Evolutionary conservation across 2,888 invertebrate genomes (phyloP), one percentile per base, ranked within the genome.

Genomic region (Metopia argyrocephala): DNA sequence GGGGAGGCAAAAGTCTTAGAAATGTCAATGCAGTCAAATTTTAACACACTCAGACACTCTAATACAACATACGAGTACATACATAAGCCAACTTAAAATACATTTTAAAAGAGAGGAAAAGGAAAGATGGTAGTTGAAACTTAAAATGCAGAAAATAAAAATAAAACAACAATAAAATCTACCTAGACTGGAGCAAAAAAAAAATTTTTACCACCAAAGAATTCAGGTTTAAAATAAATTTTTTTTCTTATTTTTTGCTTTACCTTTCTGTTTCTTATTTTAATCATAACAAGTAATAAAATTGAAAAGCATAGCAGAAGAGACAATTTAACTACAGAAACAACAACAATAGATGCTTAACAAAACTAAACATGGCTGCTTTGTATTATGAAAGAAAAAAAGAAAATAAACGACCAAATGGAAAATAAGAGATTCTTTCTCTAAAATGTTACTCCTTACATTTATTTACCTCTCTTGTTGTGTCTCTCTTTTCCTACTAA

Each of bases 11-110:
- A 38, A 38, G 15, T 15, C 28, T 57, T 23, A 21, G 69, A 73
- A 81, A 69, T 76, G 50, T 54, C 76, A 81, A 64, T 76, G 76
- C 76, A 80, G 66, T 69, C 54, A 73, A 73, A 66, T 27, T 61
- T 38, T 61, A 27, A 57, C 38, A 5, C 66, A 23, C 28, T 61
- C 75, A 79, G 70, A 62, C 50, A 73, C 48, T 66, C 48, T 38
- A 38, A 61, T 18, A 18, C 38, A 5, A 57, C 18, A 59, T 45
- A 66, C 18, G 23, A 38, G 28, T 28, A 31, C 12, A 48, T 52
- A 28, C 5, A 64, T 23, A 61, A 56, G 38, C 27, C 48, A 52
- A 45, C 59, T 70, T 12, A 50, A 18, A 57, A n/a, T 18, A 50
- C 38, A 52, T 45, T 54, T 65, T 5, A 50, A n/a, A 57, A n/a